Evolutionary conservation across 2,113 vertebrate species (phyloP).

Genomic region (Pseudorectes ferrugineus): DNA sequence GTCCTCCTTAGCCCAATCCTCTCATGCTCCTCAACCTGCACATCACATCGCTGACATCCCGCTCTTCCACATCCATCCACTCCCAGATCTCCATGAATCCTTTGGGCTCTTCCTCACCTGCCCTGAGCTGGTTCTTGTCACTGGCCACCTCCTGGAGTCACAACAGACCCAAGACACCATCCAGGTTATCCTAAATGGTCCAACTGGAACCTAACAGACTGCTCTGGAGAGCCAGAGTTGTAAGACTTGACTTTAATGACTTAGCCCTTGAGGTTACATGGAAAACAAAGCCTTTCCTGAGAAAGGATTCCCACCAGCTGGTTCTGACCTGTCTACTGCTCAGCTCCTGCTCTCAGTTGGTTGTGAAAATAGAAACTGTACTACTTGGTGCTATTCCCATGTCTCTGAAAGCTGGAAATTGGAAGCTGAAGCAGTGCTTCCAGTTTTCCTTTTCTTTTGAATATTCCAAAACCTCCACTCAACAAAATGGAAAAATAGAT

Average conservation of each 20-base stretch:
- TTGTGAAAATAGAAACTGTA: background rate
- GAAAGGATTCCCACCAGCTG: background rate
- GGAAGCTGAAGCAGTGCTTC: background rate
- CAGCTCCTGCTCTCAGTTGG: background rate
- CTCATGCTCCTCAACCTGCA: rapidly evolving
- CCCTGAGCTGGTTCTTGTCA: background rate
- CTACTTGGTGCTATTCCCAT: background rate
- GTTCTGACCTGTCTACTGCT: rapidly evolving
- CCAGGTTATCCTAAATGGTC: too few relatives aligned
- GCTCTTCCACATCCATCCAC: background rate
- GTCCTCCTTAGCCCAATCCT: background rate
- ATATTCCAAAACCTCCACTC: background rate
- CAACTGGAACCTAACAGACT: too few relatives aligned
- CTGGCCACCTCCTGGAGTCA: background rate
- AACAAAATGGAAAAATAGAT: background rate
- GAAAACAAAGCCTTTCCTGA: background rate
- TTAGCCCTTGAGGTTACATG: too few relatives aligned
- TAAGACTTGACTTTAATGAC: background rate
- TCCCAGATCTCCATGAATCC: background rate
- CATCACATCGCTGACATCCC: rapidly evolving
- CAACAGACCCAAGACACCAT: background rate
- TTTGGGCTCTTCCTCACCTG: background rate
- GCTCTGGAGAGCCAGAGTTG: background rate
- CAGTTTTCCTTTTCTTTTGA: background rate
- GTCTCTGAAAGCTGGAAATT: background rate